Conservation (phyloP, 2,888 invertebrate genomes). For the Cyclophora punctaria region DNA sequence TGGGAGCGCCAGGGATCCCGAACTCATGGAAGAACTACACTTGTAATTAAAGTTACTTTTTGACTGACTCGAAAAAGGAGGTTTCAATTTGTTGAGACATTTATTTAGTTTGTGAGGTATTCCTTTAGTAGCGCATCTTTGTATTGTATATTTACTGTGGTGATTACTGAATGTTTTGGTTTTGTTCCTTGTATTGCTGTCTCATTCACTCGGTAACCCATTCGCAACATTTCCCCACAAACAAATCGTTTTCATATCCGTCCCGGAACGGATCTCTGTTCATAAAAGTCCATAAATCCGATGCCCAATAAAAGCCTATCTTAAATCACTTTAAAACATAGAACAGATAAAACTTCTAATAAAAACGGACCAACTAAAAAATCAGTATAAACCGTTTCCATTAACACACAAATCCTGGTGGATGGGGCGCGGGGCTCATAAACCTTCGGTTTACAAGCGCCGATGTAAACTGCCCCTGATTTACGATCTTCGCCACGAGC, state of each 20-base stretch:
- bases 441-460: conserved; percentile 31
- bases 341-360: background rate
- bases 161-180: too few relatives aligned
- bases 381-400: conserved; percentile 11
- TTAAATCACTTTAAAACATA: background rate
- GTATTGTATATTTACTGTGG: too few relatives aligned
- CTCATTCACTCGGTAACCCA: too few relatives aligned
- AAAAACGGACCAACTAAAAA: background rate
- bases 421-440: conserved; percentile 21
- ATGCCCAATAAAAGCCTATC: background rate
- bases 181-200: too few relatives aligned
- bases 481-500: conserved; percentile 35
- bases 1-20: conserved; percentile 1
- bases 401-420: conserved; percentile 10
- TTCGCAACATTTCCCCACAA: too few relatives aligned
- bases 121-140: too few relatives aligned
- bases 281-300: background rate
- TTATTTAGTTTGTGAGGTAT: too few relatives aligned
- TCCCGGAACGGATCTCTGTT: too few relatives aligned
- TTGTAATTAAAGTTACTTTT: background rate
- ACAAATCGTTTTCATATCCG: too few relatives aligned
- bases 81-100: too few relatives aligned
- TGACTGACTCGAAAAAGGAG: too few relatives aligned
- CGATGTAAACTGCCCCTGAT: conserved; percentile 48
- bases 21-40: background rate